Conservation (phyloP, 2,797 vertebrate species). For the Sternotherus odoratus region DNA sequence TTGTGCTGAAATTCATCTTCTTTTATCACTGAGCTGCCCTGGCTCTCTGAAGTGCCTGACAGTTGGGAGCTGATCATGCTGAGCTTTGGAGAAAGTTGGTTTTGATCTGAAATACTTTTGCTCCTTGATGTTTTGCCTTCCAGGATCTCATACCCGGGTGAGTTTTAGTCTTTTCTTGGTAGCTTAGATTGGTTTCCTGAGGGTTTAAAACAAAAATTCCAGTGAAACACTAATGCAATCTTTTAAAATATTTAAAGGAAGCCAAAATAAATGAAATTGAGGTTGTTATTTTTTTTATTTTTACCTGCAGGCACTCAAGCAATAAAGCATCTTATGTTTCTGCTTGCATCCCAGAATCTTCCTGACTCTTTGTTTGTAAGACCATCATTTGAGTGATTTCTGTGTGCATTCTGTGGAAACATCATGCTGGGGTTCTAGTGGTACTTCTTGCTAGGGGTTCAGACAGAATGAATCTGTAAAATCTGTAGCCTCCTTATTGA, state of each 20-base stretch:
- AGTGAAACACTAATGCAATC: not conserved
- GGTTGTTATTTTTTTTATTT: not conserved
- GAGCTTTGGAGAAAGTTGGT: not conserved
- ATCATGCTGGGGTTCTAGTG: slow-evolving; percentile 6
- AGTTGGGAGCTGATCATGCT: not conserved
- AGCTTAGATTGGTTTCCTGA: slow-evolving; percentile 27
- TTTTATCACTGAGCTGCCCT: not conserved
- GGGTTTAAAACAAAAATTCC: slow-evolving; percentile 30
- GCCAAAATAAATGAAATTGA: slow-evolving; percentile 31
- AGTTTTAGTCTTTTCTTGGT: slow-evolving; percentile 34
- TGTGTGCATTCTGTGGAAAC: not conserved
- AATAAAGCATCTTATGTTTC: not conserved
- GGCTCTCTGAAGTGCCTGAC: not conserved
- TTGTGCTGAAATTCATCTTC: not conserved
- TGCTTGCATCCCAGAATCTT: not conserved
- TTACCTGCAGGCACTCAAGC: slow-evolving; percentile 5
- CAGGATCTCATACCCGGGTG: not conserved
- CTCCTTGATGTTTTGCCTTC: slow-evolving; percentile 34
- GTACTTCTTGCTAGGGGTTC: slow-evolving; percentile 17
- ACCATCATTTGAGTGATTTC: slow-evolving; percentile 9
- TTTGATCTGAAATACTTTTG: slow-evolving; percentile 4
- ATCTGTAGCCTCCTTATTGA: slow-evolving; percentile 4
- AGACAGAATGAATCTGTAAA: slow-evolving; percentile 35
- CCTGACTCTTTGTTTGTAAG: slow-evolving; percentile 10
- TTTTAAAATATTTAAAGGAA: slow-evolving; percentile 47